Conservation (phyloP, 1,140 invertebrate species). For the Campodea augens region DNA sequence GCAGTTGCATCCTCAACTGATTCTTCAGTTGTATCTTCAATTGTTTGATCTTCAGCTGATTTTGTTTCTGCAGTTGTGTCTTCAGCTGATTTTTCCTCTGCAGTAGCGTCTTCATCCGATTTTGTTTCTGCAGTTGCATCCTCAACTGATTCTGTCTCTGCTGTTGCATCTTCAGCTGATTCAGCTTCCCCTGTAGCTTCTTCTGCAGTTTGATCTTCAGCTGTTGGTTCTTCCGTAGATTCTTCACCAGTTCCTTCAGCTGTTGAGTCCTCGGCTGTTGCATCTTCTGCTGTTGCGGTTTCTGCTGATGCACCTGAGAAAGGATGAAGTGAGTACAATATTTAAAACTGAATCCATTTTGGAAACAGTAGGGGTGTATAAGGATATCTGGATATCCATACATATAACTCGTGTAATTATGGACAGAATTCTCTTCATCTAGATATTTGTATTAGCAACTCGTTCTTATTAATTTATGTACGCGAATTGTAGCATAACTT, state of each 20-base stretch:
- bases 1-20: conserved; percentile 13
- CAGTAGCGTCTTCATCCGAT: conserved; percentile 14
- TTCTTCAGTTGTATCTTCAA: conserved; percentile 1
- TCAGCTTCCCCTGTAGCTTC: conserved; percentile 13
- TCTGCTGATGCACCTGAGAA: conserved; percentile 2
- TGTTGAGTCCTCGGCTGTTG: conserved; percentile 13
- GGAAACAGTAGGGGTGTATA: too few species aligned
- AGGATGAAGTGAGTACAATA: too few species aligned
- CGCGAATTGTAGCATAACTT: too few species aligned
- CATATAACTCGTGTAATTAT: too few species aligned
- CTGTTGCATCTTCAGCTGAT: conserved; percentile 7
- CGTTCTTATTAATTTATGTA: too few species aligned
- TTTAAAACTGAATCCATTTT: too few species aligned
- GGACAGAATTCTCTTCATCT: too few species aligned
- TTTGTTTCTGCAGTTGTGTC: conserved; percentile 6
- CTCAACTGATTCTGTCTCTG: conserved; percentile 4
- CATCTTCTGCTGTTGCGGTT: conserved; percentile 5
- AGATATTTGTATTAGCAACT: too few species aligned
- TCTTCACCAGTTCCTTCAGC: conserved; percentile 9
- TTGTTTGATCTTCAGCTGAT: conserved; percentile 6
- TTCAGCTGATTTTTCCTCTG: conserved; percentile 1
- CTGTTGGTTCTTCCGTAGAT: conserved; percentile 14
- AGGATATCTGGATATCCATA: too few species aligned
- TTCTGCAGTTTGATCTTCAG: conserved; percentile 11
- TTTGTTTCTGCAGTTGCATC: conserved; percentile 19